Base-by-base conservation (phyloP, 1,140 invertebrate genomes). In the Drosophila nebulosa region DNA sequence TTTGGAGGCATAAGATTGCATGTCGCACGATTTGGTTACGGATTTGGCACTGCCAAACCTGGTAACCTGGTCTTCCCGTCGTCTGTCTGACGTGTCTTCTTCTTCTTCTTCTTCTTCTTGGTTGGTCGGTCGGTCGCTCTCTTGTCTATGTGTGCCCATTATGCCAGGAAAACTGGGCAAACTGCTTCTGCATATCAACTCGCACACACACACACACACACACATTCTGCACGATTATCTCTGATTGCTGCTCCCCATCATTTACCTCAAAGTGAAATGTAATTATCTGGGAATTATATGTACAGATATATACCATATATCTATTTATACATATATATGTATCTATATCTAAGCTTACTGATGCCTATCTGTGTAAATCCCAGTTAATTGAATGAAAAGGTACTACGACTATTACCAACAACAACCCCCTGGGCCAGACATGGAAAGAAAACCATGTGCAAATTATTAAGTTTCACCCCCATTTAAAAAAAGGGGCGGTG, bases 131-230 rank as follows among this genome's bases (percentile, higher is more conserved):
- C n/a, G 63, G 68, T 58, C 67, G 74, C 57, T 74, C 64, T 70
- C 60, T 30, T 39, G 39, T 61, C 36, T 61, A 64, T 83, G 78
- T 88, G 81, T 86, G 78, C 81, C 78, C 81, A 86, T 88, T 88
- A 86, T 81, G 83, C 75, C 81, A 81, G 62, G 67, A 56, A 56
- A 60, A 53, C 46, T 62, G 12, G 71, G 71, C 32, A 66, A 74
- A 67, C 71, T 74, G 55, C 53, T 30, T 58, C 70, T 51, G 60
- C 71, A 59, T 55, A 74, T 66, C 70, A 55, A 12, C 42, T 12
- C 69, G 24, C 10, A 24, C 21, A 51, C 46, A 12, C 21, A 51
- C 46, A 51, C 53, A 55, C 16, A 52, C 50, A 18, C 32, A 58
- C 56, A 58, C 32, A 21, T 6, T 39, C 18, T 36, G 42, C 55